A percentile compares a stretch with the other conserved stretches of the same genome.
Evolutionary conservation across 2,888 invertebrate genomes (phyloP).

Genomic region (Unio delphinus): DNA sequence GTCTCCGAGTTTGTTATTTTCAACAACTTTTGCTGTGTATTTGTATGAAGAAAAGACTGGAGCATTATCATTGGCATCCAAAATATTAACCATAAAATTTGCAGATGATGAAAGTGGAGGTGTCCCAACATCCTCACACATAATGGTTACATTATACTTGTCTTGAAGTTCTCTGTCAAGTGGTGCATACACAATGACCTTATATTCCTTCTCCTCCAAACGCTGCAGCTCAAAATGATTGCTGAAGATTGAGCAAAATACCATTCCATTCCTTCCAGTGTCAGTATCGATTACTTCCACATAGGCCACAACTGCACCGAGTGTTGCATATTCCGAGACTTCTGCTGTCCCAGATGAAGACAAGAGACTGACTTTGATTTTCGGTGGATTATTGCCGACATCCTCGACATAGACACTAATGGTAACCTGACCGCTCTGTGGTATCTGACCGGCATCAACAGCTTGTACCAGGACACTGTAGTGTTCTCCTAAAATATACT

Average conservation of each 20-base stretch:
- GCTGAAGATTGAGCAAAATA: conserved; percentile 43
- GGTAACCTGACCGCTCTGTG: conserved; percentile 44
- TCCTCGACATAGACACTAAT: conserved; percentile 77
- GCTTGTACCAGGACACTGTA: conserved; percentile 50
- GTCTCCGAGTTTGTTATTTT: conserved; percentile 46
- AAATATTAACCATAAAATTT: conserved; percentile 72
- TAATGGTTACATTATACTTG: conserved; percentile 36
- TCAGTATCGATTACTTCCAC: conserved; percentile 55
- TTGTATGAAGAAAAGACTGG: conserved; percentile 80
- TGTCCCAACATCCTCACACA: conserved; percentile 45
- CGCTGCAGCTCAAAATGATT: conserved; percentile 45
- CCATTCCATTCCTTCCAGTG: conserved; percentile 56
- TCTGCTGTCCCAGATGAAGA: conserved; percentile 36
- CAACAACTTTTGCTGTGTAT: conserved; percentile 43
- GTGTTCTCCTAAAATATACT: conserved; percentile 42
- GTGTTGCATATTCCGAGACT: conserved; percentile 48
- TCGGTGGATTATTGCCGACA: conserved; percentile 95
- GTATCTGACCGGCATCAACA: conserved; percentile 51
- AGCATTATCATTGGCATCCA: conserved; percentile 91
- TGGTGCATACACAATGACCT: conserved; percentile 33
- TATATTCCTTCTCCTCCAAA: conserved; percentile 48
- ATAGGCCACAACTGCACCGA: conserved; percentile 51
- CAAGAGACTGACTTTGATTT: conserved; percentile 68
- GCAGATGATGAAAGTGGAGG: conserved; percentile 29
- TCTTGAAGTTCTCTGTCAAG: conserved; percentile 40